These are phyloP conservation scores for Neodon shergylaensis DNA, from an alignment of 2,113 vertebrate genomes.

Conservation along the genomic window DNA sequence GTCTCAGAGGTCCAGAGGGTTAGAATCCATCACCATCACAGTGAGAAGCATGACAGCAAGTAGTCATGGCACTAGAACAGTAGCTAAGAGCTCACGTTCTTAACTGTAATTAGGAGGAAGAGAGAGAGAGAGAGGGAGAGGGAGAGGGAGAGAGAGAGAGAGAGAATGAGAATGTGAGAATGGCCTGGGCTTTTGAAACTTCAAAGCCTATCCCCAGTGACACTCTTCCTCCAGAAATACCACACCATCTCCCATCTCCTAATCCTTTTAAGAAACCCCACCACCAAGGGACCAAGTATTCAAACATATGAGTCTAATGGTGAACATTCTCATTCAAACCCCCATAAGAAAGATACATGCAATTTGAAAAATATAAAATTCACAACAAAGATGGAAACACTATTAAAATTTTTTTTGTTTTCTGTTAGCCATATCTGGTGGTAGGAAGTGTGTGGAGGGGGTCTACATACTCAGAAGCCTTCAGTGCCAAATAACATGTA, in stretches of 20 bases:
- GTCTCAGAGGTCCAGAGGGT: not conserved
- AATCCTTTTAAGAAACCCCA: not conserved
- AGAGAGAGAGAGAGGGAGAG: not conserved
- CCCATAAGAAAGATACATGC: not conserved
- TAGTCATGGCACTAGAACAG: not conserved
- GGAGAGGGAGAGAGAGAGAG: too few relatives aligned
- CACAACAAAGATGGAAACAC: not conserved
- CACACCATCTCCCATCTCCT: not conserved
- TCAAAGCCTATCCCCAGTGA: not conserved
- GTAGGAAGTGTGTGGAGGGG: not conserved
- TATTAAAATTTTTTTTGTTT: not conserved
- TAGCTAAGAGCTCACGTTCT: not conserved
- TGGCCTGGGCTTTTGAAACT: not conserved
- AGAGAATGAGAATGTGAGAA: too few relatives aligned
- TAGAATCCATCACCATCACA: not conserved
- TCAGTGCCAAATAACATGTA: too few relatives aligned
- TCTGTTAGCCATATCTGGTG: not conserved
- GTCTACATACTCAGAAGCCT: not conserved
- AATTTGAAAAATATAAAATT: not conserved
- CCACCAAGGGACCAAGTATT: not conserved
- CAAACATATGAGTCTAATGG: not conserved
- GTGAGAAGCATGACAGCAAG: not conserved
- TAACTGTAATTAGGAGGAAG: not conserved
- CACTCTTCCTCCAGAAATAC: not conserved
- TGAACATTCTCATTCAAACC: not conserved